phyloP scores from a whole-genome alignment of 2,113 vertebrate genomes.

The Serilophus lunatus region DNA sequence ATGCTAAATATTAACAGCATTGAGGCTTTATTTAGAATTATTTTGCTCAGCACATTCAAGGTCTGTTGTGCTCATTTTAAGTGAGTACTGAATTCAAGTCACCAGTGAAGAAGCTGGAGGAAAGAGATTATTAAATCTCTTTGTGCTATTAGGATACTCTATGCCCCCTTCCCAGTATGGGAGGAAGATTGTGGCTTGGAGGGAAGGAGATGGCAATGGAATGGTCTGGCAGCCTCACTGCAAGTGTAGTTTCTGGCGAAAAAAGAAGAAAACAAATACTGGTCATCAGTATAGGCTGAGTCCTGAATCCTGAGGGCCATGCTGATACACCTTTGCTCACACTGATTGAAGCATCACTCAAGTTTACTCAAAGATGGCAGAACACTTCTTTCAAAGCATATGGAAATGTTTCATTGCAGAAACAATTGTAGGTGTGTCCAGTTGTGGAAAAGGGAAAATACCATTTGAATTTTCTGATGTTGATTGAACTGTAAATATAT shows the following conservation, averaged over 20 bases:
- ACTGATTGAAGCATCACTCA: neutral
- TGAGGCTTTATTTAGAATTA: neutral
- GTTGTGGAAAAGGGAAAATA: neutral
- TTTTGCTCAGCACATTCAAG: neutral
- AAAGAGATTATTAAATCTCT: neutral
- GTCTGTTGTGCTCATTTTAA: neutral
- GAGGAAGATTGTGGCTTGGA: neutral
- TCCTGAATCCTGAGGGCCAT: neutral
- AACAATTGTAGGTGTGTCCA: neutral
- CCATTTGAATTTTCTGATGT: neutral
- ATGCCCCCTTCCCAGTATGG: accelerated
- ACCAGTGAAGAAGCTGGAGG: neutral
- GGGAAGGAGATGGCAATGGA: neutral
- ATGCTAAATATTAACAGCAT: neutral
- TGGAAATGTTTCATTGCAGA: neutral
- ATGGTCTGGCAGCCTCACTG: neutral
- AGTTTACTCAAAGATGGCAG: neutral
- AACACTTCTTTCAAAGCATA: neutral
- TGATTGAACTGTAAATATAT: neutral
- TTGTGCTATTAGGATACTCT: neutral
- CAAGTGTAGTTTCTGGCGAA: neutral
- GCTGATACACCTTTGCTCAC: neutral
- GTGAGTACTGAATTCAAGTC: neutral
- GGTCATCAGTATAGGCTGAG: neutral
- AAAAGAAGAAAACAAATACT: neutral